phyloP scores from a whole-genome alignment of 1,140 invertebrate genomes.

The Semibalanus balanoides region DNA sequence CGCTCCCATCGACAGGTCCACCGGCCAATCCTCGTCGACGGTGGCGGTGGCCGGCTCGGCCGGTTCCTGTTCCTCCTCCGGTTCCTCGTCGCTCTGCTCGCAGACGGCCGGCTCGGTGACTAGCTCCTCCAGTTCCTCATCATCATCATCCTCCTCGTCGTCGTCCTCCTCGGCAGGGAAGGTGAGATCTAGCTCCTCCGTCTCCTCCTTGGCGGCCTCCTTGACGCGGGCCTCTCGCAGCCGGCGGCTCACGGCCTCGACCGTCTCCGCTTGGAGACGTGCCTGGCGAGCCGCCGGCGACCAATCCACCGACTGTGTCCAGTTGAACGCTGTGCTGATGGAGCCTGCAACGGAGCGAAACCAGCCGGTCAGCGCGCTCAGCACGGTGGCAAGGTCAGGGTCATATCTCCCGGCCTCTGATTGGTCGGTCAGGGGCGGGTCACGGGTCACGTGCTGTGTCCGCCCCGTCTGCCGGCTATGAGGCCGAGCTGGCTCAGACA shows the following conservation, averaged over 20 bases:
- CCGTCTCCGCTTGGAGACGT: not conserved
- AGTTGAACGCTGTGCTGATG: not conserved
- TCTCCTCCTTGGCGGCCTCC: not conserved
- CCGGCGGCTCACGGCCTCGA: not conserved
- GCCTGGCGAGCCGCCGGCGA: not conserved
- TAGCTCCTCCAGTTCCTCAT: not conserved
- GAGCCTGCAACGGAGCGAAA: too few relatives aligned
- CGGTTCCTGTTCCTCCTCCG: not conserved
- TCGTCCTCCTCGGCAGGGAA: not conserved
- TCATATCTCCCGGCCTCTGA: too few relatives aligned
- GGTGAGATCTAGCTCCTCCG: not conserved
- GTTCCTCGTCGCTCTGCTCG: too few relatives aligned
- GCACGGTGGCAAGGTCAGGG: too few relatives aligned
- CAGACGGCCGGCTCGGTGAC: not conserved
- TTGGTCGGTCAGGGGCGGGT: too few relatives aligned
- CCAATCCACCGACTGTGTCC: not conserved
- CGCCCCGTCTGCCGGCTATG: too few relatives aligned
- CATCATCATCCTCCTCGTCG: not conserved
- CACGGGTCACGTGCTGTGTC: too few relatives aligned
- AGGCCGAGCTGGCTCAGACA: too few relatives aligned
- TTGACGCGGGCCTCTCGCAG: not conserved
- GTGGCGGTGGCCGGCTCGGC: not conserved
- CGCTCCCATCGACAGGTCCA: not conserved
- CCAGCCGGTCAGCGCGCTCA: too few relatives aligned
- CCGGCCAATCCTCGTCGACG: not conserved